phyloP scores from a whole-genome alignment of 2,888 invertebrate genomes.

The Reticulitermes lucifugus region DNA sequence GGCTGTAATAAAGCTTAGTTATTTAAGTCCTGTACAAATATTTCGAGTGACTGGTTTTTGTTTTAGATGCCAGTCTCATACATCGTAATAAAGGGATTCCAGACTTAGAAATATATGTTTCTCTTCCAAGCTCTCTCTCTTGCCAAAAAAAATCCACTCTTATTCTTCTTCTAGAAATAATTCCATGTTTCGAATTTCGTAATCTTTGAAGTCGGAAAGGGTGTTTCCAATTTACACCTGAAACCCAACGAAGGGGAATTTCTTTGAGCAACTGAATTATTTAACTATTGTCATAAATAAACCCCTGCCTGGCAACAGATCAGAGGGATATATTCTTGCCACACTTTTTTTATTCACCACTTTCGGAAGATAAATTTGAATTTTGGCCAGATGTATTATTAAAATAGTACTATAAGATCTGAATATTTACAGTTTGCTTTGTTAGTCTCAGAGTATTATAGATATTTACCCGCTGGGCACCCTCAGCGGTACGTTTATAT shows the following conservation, averaged over 20 bases:
- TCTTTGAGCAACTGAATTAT: neutral
- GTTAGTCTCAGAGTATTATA: neutral
- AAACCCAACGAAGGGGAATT: neutral
- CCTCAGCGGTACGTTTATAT: neutral
- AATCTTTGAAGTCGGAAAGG: neutral
- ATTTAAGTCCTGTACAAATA: neutral
- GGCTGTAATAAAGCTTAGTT: too few relatives aligned
- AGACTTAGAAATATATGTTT: neutral
- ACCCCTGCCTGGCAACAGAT: neutral
- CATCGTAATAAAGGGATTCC: neutral
- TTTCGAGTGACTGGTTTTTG: neutral
- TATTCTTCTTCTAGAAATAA: neutral
- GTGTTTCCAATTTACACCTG: neutral
- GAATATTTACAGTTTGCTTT: neutral
- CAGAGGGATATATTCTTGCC: too few relatives aligned
- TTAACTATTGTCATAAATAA: conserved; percentile 2
- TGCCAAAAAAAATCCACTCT: neutral
- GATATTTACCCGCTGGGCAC: neutral
- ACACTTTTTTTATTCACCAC: too few relatives aligned
- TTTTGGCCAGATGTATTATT: neutral
- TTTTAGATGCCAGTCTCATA: too few relatives aligned
- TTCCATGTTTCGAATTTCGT: neutral
- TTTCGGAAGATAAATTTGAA: neutral
- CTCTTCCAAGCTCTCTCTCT: neutral
- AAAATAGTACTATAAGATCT: neutral